A percentile compares a stretch with the other conserved stretches of the same genome.
phyloP scores from a whole-genome alignment of 64 coral and sea anemone species.

The Pocillopora verrucosa region DNA sequence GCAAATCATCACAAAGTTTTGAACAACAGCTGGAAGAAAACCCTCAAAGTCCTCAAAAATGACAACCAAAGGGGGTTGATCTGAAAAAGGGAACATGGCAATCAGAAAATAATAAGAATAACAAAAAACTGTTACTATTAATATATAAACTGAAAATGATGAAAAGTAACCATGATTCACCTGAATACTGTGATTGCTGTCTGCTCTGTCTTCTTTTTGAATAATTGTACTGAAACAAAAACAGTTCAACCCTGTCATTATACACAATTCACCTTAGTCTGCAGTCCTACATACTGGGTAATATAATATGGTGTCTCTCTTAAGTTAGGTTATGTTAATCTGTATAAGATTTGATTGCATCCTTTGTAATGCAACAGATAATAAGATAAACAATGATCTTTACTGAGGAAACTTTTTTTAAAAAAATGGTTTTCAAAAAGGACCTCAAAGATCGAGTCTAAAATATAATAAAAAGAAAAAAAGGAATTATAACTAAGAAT shows the following conservation, averaged over 20 bases:
- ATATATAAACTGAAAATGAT: neutral
- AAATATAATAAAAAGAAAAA: too few relatives aligned
- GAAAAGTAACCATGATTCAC: neutral
- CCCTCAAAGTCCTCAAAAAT: conserved; percentile 86
- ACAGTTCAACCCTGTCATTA: neutral
- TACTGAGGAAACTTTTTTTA: neutral
- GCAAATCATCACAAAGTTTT: conserved; percentile 74
- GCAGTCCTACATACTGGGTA: too few relatives aligned
- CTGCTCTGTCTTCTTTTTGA: neutral
- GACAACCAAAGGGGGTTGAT: conserved; percentile 59
- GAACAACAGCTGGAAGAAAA: conserved; percentile 52
- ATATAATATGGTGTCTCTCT: too few relatives aligned
- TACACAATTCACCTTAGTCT: neutral
- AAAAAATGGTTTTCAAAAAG: neutral
- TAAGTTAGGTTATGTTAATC: too few relatives aligned
- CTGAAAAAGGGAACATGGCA: conserved; percentile 1
- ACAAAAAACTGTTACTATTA: too few relatives aligned
- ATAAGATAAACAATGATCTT: neutral
- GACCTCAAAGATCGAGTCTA: too few relatives aligned
- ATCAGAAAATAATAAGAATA: too few relatives aligned
- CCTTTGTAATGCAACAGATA: neutral
- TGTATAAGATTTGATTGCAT: too few relatives aligned
- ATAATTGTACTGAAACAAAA: conserved; percentile 10
- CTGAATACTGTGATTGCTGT: conserved; percentile 6
- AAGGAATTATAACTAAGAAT: too few relatives aligned